A percentile compares a stretch with the other conserved stretches of the same genome.
phyloP scores from a whole-genome alignment of 2,888 invertebrate genomes.

The Drosophila mayaguana region DNA sequence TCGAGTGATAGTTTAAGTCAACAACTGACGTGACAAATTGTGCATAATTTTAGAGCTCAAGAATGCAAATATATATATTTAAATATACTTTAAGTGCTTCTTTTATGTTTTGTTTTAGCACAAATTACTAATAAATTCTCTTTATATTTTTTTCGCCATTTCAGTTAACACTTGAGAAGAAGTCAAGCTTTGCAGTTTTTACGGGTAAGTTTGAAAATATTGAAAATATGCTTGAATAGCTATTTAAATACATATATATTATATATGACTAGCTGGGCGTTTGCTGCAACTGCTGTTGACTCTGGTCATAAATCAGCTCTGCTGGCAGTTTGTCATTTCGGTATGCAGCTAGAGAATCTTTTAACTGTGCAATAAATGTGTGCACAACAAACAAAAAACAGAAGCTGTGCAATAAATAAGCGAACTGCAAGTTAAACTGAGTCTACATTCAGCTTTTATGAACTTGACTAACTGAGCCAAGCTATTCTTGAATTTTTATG shows the following conservation, averaged over 20 bases:
- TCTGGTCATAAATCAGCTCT: neutral
- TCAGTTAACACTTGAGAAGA: slow-evolving; percentile 28
- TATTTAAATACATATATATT: neutral
- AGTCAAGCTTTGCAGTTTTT: neutral
- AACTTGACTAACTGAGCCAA: neutral
- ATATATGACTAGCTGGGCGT: neutral
- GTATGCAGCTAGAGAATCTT: neutral
- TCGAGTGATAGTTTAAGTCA: slow-evolving; percentile 69
- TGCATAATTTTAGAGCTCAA: slow-evolving; percentile 41
- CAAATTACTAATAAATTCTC: slow-evolving; percentile 20
- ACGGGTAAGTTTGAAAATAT: slow-evolving; percentile 19
- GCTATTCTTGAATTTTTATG: neutral
- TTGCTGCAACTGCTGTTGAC: neutral
- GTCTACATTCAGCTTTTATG: neutral
- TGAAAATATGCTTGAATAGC: neutral
- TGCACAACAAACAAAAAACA: neutral
- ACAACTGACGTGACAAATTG: slow-evolving; percentile 61
- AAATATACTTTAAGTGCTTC: neutral
- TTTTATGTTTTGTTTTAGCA: neutral
- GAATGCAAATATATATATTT: neutral
- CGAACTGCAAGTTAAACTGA: neutral
- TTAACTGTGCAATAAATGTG: neutral
- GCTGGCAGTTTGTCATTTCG: slow-evolving; percentile 1
- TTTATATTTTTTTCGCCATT: slow-evolving; percentile 17
- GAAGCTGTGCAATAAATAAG: slow-evolving; percentile 5